Evolutionary conservation across 2,888 invertebrate species (phyloP), one percentile per base, ranked within the genome.

Genomic region (Gymnocheta viridis): DNA sequence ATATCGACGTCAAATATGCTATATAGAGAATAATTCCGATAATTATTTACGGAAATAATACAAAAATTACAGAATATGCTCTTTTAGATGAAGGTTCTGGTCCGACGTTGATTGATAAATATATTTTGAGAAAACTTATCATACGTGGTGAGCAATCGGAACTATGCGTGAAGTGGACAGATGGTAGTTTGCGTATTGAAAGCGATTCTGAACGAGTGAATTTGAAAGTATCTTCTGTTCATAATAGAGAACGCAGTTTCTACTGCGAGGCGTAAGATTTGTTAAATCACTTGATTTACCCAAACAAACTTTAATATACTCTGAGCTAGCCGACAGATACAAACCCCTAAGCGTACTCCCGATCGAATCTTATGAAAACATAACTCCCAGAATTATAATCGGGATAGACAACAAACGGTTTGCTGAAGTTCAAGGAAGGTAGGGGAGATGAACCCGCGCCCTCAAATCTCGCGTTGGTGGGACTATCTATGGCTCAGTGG

Each of bases 381-480:
- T 49, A 1, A 49, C 10, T 9, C 35, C 35, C 19, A 60, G 14
- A 60, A 60, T 60, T 1, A 60, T 60, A 0, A 41, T 60, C 0
- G 60, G 60, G 5, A 22, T 60, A 2, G 41, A 35, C 7, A 60
- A 60, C 22, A 60, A 4, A 22, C 38, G 2, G 1, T 38, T 62
- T 14, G 60, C 35, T 82, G 17, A 47, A 82, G 24, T 41, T 29
- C 35, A 70, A 77, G 7, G 82, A 85, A 14, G 85, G 85, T 14
- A 67, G 64, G 6, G 41, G n/a, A 5, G n/a, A 44, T 6, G 41
- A 44, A 4, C 41, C 41, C 6, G 41, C 41, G 0, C 5, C n/a
- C n/a, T 44, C n/a, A 29, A 10, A 58, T 76, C 82, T 10, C 69
- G 78, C 0, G 60, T 86, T 0, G 85, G 85, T 0, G 85, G 84